phyloP scores from a whole-genome alignment of 1,140 invertebrate genomes.

The Trypoxylus dichotomus region DNA sequence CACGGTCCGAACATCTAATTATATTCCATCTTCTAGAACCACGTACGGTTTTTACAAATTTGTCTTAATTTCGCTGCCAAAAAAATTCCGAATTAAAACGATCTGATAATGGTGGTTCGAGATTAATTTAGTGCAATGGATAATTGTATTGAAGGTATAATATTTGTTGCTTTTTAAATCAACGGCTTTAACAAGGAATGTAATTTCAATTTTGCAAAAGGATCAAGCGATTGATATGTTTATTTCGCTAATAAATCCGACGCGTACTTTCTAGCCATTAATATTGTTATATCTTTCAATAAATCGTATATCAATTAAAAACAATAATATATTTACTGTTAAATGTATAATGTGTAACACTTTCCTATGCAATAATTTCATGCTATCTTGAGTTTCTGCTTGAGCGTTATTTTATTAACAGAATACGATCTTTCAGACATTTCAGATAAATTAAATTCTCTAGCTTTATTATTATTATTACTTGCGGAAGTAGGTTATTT shows the following conservation, averaged over 20 bases:
- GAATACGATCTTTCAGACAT: not conserved
- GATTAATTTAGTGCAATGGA: no score
- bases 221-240: not conserved
- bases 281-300: slow-evolving; percentile 13
- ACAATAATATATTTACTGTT: slow-evolving; percentile 22
- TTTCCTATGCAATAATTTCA: not conserved
- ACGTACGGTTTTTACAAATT: slow-evolving; percentile 23
- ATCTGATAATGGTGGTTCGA: not conserved
- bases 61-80: slow-evolving; percentile 15
- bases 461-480: not conserved
- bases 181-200: no score
- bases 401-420: not conserved
- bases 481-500: not conserved
- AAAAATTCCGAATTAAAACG: not conserved
- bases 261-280: not conserved
- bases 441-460: not conserved
- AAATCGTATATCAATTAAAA: slow-evolving; percentile 6
- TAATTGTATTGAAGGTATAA: no score
- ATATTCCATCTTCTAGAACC: slow-evolving; percentile 36
- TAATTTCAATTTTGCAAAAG: not conserved
- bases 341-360: not conserved
- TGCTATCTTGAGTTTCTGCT: not conserved
- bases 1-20: slow-evolving; percentile 44
- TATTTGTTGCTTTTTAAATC: no score
- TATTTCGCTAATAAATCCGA: not conserved